Evolutionary conservation across 2,113 vertebrate species (phyloP), one percentile per base, ranked within the genome.

Genomic region (Tetraodon nigroviridis): DNA sequence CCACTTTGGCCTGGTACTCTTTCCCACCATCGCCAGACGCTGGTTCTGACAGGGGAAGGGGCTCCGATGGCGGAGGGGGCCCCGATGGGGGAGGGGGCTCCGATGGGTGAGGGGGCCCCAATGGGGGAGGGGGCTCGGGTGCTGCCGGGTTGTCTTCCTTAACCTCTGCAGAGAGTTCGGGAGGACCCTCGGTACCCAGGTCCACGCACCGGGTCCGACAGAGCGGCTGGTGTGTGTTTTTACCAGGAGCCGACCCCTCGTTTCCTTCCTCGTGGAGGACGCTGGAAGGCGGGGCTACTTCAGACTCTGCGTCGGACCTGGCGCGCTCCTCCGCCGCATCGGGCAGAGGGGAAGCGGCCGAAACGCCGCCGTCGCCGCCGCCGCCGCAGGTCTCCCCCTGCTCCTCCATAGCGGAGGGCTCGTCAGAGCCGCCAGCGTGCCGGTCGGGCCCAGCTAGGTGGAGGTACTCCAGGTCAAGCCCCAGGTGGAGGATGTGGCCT

Each of bases 1-100:
- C 96, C 88, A 99, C 87, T 88, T 99, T 99, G 4, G 94, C 93
- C 92, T 92, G 94, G 90, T 97, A 96, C 77, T 94, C 94, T 45
- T 79, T 86, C 29, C 73, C 71, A 0, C 56, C 55, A 1, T 87
- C 45, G 7, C 42, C 46, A 1, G 55, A 10, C 0, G 18, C 55
- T 0, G 57, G 59, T 3, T 57, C 60, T 2, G 24, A 27, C 7
- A 6, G 24, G 24, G 24, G 24, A 27, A n/a, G n/a, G n/a, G 24
- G 24, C 24, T 24, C 24, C 5, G 24, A 24, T 3, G 24, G 24
- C 3, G 24, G 24, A 24, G n/a, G n/a, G n/a, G 24, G 24, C 24
- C 5, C 24, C 5, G 73, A 46, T 1, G 68, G 2, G 8, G 76
- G 3, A 5, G 20, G 29, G 21, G 24, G 24, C 24, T 24, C 24